Conservation (phyloP, 2,888 invertebrate genomes). For the Torymus texanus region DNA sequence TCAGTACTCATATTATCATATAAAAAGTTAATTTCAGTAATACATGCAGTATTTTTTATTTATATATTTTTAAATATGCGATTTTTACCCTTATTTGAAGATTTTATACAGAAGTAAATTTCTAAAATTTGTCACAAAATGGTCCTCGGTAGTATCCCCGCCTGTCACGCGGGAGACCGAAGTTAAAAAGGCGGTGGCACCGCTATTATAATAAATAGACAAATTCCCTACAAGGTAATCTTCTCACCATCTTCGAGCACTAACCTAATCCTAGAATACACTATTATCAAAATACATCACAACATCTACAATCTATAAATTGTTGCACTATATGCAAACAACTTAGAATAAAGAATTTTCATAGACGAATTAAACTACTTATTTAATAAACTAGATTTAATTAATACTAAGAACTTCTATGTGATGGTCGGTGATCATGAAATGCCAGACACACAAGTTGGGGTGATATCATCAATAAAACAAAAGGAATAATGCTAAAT, state of each 20-base stretch:
- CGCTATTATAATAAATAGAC: neutral
- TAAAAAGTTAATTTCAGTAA: no score
- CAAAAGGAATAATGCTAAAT: no score
- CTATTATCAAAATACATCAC: slow-evolving; percentile 39
- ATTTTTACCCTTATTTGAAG: no score
- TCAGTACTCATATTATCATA: no score
- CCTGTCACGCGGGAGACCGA: no score
- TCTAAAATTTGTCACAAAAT: slow-evolving; percentile 10
- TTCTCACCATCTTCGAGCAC: no score
- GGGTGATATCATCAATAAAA: no score
- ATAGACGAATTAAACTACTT: slow-evolving; percentile 49
- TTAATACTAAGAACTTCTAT: slow-evolving; percentile 35
- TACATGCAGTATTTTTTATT: no score
- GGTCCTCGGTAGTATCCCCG: neutral
- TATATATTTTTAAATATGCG: no score
- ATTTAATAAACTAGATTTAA: slow-evolving; percentile 27
- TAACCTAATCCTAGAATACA: neutral
- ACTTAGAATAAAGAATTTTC: slow-evolving; percentile 47
- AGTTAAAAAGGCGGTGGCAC: slow-evolving; percentile 54
- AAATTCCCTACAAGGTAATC: slow-evolving; percentile 28
- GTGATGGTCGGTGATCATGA: no score
- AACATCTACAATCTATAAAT: neutral
- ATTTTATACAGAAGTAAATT: neutral
- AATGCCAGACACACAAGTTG: no score
- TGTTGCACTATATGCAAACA: slow-evolving; percentile 42